Percentiles rank a stretch among this genome's conserved stretches.
These are phyloP conservation scores for Troides helena DNA, from an alignment of 2,888 invertebrate genomes.

Conservation along the genomic window DNA sequence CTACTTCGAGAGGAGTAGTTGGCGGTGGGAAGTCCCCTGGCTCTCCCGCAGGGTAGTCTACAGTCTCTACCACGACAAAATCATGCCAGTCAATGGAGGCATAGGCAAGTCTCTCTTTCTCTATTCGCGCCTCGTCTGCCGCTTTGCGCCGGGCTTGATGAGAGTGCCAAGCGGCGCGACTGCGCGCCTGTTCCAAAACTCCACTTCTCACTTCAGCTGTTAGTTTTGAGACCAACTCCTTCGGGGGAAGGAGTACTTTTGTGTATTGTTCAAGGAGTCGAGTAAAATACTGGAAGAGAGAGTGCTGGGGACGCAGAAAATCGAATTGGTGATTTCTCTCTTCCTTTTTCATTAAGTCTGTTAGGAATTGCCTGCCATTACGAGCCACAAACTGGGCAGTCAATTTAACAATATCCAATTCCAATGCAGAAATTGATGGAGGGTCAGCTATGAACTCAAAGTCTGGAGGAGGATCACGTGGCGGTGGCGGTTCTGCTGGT, in stretches of 20 bases:
- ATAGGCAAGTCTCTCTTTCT: slow-evolving; percentile 96
- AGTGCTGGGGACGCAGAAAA: slow-evolving; percentile 98
- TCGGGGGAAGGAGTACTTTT: slow-evolving; percentile 97
- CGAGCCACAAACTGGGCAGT: slow-evolving; percentile 99
- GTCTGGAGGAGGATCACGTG: slow-evolving; percentile 94
- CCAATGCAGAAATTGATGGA: slow-evolving; percentile 98
- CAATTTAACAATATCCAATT: slow-evolving; percentile 98
- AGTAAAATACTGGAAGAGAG: slow-evolving; percentile 98
- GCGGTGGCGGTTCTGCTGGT: slow-evolving; percentile 91
- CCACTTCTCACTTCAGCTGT: slow-evolving; percentile 87
- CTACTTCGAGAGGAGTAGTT: slow-evolving; percentile 98
- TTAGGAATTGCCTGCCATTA: slow-evolving; percentile 98
- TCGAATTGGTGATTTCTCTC: slow-evolving; percentile 99
- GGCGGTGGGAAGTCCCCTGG: slow-evolving; percentile 97
- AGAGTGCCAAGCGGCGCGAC: slow-evolving; percentile 97
- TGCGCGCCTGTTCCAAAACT: slow-evolving; percentile 92
- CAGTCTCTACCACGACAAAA: slow-evolving; percentile 99
- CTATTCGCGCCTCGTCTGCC: slow-evolving; percentile 96
- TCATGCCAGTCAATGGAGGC: slow-evolving; percentile 99
- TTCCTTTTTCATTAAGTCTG: slow-evolving; percentile 98
- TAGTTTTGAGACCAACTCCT: slow-evolving; percentile 90
- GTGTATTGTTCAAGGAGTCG: slow-evolving; percentile 99
- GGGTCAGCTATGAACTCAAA: slow-evolving; percentile 98
- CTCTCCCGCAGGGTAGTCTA: slow-evolving; percentile 98
- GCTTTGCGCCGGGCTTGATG: slow-evolving; percentile 96